Base-by-base conservation (phyloP, 2,888 invertebrate species). In the Formica aserva region DNA sequence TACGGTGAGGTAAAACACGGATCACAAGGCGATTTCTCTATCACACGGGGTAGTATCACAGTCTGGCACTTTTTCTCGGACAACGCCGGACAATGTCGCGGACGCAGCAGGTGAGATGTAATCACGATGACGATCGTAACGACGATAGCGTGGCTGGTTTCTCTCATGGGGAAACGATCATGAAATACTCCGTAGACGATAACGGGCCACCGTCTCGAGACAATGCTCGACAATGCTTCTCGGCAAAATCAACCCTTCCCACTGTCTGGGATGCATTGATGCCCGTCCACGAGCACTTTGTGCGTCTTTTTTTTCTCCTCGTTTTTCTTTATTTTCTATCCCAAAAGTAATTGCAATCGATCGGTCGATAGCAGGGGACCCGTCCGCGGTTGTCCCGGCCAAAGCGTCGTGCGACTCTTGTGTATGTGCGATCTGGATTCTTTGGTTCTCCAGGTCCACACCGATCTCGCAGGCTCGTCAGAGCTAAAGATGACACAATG, bases 31-130 rank as follows among this genome's bases (percentile, higher is more conserved):
- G 72, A 82, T 66, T 52, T 66, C 71, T 87, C 72, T 92, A 91
- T 93, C 92, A 92, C 92, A 92, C 91, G 88, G 81, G 82, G 82
- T 82, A 89, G 83, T 91, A 91, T 92, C 92, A 92, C 92, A 92
- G 92, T 83, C 85, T 77, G 88, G 74, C 85, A 87, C 82, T 85
- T 78, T 72, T 69, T 55, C 57, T 63, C 75, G 48, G 52, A 48
- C 63, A 67, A 29, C 48, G 67, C 3, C n/a, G 52, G 18, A 60
- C 45, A 41, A 60, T 76, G 71, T 41, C 57, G 57, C 57, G 32
- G 78, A 6, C 52, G 41, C 32, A 32, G 15, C 45, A 72, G 78
- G 74, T 72, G 18, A 55, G 52, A 62, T 35, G 62, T 48, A 69
- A 74, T 60, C 57, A 72, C 41, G 35, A 65, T n/a, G 38, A 65